These are phyloP conservation scores for Eulemur coronatus DNA, from an alignment of 2,797 vertebrate genomes.

Conservation along the genomic window DNA sequence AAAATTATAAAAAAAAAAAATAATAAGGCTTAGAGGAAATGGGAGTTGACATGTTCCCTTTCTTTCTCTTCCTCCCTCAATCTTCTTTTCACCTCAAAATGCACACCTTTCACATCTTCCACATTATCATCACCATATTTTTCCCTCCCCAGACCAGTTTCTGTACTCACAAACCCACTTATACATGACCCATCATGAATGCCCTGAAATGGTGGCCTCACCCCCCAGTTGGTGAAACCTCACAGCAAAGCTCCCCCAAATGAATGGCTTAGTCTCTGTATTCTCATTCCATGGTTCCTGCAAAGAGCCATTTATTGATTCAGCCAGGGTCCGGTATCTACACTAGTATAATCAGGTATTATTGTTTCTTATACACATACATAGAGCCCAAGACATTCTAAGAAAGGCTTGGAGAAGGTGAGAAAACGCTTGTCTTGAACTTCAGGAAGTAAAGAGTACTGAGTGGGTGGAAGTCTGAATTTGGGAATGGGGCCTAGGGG, in stretches of 20 bases:
- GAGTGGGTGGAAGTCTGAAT: neutral
- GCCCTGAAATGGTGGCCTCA: neutral
- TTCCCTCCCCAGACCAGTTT: neutral
- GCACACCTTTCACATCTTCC: neutral
- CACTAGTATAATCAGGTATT: neutral
- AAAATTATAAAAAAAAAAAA: neutral
- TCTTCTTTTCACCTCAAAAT: neutral
- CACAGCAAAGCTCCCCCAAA: neutral
- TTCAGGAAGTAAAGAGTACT: neutral
- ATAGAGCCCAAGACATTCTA: neutral
- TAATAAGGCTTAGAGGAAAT: neutral
- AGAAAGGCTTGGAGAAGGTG: neutral
- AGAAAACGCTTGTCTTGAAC: neutral
- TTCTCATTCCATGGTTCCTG: neutral
- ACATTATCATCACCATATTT: neutral
- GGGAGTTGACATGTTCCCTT: neutral
- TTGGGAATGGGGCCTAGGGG: neutral
- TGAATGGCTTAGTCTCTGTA: neutral
- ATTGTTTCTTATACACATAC: neutral
- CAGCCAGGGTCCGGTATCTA: neutral
- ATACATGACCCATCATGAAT: neutral
- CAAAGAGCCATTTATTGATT: neutral
- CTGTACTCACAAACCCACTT: neutral
- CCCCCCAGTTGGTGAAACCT: neutral
- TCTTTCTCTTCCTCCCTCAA: neutral